Evolutionary conservation across 2,113 vertebrate genomes (phyloP).

Genomic region (Suricata suricatta): DNA sequence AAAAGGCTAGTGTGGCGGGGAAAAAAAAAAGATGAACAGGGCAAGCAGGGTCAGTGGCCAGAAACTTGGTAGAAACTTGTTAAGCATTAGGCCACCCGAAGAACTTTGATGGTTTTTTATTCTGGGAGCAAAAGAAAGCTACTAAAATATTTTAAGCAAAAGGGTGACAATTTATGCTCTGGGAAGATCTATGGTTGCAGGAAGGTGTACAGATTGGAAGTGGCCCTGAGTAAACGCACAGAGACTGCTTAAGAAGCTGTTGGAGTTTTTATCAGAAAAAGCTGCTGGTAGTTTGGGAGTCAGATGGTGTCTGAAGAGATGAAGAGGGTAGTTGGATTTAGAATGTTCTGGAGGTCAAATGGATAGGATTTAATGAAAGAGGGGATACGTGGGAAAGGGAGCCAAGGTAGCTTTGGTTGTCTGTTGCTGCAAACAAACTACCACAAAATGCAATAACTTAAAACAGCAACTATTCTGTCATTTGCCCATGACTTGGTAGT

Average conservation of each 20-base stretch:
- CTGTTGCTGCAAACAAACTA: not conserved
- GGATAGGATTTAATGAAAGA: not conserved
- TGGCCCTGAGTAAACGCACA: not conserved
- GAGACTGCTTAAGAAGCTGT: not conserved
- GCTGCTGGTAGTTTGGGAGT: not conserved
- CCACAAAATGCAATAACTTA: not conserved
- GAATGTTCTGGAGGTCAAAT: conserved; percentile 2
- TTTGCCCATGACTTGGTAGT: not conserved
- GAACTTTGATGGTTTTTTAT: not conserved
- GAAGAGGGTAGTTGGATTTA: not conserved
- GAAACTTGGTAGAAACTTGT: conserved; percentile 11
- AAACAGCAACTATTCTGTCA: not conserved
- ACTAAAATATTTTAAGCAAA: not conserved
- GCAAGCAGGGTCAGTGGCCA: not conserved
- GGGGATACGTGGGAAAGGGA: not conserved
- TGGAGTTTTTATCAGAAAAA: not conserved
- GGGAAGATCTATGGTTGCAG: not conserved
- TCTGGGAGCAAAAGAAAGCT: not conserved
- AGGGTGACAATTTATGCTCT: not conserved
- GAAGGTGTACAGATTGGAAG: not conserved
- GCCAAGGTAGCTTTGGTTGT: not conserved
- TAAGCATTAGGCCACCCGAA: not conserved
- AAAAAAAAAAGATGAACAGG: not conserved
- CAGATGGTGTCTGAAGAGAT: not conserved
- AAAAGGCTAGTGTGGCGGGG: not conserved